Evolutionary conservation across 2,888 invertebrate species (phyloP), one percentile per base, ranked within the genome.

Genomic region (Isoperla grammatica): DNA sequence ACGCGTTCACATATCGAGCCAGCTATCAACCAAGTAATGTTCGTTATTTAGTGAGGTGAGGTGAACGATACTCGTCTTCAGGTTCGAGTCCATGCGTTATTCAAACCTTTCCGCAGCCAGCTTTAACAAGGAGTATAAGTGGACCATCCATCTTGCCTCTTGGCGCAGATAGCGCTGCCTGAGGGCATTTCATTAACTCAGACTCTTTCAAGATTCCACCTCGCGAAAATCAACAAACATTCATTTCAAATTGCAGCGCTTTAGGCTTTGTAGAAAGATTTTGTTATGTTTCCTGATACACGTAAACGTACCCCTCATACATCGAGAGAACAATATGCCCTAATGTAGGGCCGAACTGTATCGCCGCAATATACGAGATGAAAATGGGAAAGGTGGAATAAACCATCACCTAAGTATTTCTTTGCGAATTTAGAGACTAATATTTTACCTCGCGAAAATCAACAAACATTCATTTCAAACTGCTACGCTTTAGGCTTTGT

Each of bases 1-100:
- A n/a, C n/a, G n/a, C n/a, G n/a, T n/a, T n/a, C n/a, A n/a, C n/a
- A n/a, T n/a, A n/a, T n/a, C n/a, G n/a, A n/a, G n/a, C 5, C 29
- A 29, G 29, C 29, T 29, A 29, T 29, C 29, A 29, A 29, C 29
- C 29, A 29, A 29, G 29, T 29, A 29, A 29, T 29, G 53, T 39
- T 45, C 39, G 57, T 46, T 48, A 57, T 46, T 57, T 57, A 57
- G 46, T 45, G 46, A 57, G 57, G 46, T 57, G 48, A 57, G 57
- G 46, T 57, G 48, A 57, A 57, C 57, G 57, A 57, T 57, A 57
- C 22, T 48, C 35, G 46, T 39, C 11, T 20, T 39, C 39, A 15
- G 57, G 48, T 56, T 29, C 45, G 20, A 57, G 20, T 35, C 37
- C 57, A 57, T 57, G 46, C 57, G 19, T 57, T 57, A 57, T 57